Base-by-base conservation (phyloP, 2,113 vertebrate genomes). In the Corythornis cristatus region DNA sequence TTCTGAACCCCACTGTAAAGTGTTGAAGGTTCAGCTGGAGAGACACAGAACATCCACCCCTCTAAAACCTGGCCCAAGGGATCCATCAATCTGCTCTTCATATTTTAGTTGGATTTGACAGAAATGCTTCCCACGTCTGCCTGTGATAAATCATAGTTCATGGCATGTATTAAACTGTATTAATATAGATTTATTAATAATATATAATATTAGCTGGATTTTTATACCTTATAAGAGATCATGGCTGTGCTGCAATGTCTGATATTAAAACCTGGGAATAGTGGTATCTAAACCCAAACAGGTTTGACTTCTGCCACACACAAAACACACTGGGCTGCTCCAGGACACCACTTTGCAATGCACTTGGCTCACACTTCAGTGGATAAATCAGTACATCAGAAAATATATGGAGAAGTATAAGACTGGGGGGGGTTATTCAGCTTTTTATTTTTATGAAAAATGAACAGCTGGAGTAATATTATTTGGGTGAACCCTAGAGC, bases 381-480 rank as follows among this genome's bases (percentile, higher is more conserved):
- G 31, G 21, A 28, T 25, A 51, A 51, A 25, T 51, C 23, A 43
- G n/a, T 4, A 16, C 50, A 31, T 45, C 9, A 37, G 15, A 50
- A 79, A 85, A 71, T 5, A 68, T 0, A 74, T 17, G 45, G n/a
- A 33, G 9, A 35, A 72, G 9, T 29, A 6, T 8, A 21, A 78
- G 0, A 3, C 23, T 19, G 28, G 9, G 11, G 29, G 1, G 6
- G 1, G 60, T 93, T 31, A 48, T 25, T 70, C 48, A 81, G 43
- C 15, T 48, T 86, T 96, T 94, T 94, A 93, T 93, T 96, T 67
- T 56, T 80, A 93, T 80, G 89, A 88, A 94, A 93, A 95, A 94
- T 33, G 16, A 89, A 64, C 64, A 92, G 54, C 40, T 85, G 80
- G 65, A 89, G 48, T 68, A 91, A 0, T 64, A 35, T 54, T 66